Evolutionary conservation across 2,113 vertebrate genomes (phyloP).

Genomic region (Antigone vipio): DNA sequence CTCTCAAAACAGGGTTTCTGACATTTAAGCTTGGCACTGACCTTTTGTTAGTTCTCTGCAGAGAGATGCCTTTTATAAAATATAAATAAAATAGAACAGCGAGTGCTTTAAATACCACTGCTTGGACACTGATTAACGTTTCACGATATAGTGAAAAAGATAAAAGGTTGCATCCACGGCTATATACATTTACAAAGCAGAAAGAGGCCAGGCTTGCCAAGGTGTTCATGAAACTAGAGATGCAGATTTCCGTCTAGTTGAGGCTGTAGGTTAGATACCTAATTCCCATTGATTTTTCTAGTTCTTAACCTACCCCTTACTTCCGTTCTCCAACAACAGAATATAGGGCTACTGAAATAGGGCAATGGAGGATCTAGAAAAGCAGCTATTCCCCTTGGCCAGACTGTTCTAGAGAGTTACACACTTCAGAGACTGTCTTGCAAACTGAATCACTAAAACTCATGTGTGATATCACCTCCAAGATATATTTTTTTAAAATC

Average conservation of each 20-base stretch:
- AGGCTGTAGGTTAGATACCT: background rate
- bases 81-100: conserved; percentile 12
- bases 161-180: background rate
- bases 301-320: background rate
- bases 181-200: background rate
- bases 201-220: background rate
- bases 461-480: background rate
- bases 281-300: background rate
- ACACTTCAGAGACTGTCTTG: background rate
- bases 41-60: conserved; percentile 43
- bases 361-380: background rate
- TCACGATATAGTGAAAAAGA: background rate
- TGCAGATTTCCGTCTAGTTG: background rate
- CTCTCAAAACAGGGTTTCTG: conserved; percentile 38
- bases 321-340: background rate
- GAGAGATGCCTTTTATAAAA: conserved; percentile 42
- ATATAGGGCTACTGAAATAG: background rate
- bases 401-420: background rate
- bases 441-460: background rate
- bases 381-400: background rate
- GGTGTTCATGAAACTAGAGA: background rate
- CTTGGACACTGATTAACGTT: background rate
- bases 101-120: conserved; percentile 32
- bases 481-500: background rate
- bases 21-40: conserved; percentile 35